These are phyloP conservation scores for Dromiciops gliroides DNA, from an alignment of 2,113 vertebrate species.

Conservation along the genomic window DNA sequence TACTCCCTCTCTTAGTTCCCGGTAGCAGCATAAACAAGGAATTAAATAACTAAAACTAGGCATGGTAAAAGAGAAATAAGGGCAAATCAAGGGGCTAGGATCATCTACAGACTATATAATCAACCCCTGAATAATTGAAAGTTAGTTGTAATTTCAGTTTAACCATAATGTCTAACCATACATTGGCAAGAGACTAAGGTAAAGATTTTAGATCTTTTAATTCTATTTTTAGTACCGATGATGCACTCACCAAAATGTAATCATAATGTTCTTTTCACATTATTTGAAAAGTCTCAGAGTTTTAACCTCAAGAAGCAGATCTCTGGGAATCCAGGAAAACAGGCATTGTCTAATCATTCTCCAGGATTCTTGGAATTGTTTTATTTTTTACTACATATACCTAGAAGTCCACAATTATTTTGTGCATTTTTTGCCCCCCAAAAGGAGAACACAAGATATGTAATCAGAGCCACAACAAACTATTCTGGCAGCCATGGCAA, in stretches of 20 bases:
- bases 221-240: conserved; percentile 73
- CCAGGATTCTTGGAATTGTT: not conserved
- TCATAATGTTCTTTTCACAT: conserved; percentile 50
- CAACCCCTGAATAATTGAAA: conserved; percentile 19
- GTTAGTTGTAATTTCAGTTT: conserved; percentile 1
- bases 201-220: conserved; percentile 56
- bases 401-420: not conserved
- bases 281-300: conserved; percentile 52
- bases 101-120: conserved; percentile 7
- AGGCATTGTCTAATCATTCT: conserved; percentile 39
- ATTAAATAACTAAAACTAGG: not conserved
- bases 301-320: conserved; percentile 46
- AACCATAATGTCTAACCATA: conserved; percentile 23
- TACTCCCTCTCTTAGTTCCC: not conserved
- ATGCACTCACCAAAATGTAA: conserved; percentile 65
- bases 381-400: not conserved
- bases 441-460: not conserved
- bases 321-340: conserved; percentile 54
- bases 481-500: not conserved
- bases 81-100: not conserved
- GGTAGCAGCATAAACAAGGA: not conserved
- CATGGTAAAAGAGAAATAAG: not conserved
- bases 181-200: conserved; percentile 29
- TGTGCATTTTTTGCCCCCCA: not conserved
- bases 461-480: not conserved